Percentiles rank a stretch among this genome's conserved stretches.
These are phyloP conservation scores for Amblyjoppa proteus DNA, from an alignment of 2,888 invertebrate species.

Conservation along the genomic window DNA sequence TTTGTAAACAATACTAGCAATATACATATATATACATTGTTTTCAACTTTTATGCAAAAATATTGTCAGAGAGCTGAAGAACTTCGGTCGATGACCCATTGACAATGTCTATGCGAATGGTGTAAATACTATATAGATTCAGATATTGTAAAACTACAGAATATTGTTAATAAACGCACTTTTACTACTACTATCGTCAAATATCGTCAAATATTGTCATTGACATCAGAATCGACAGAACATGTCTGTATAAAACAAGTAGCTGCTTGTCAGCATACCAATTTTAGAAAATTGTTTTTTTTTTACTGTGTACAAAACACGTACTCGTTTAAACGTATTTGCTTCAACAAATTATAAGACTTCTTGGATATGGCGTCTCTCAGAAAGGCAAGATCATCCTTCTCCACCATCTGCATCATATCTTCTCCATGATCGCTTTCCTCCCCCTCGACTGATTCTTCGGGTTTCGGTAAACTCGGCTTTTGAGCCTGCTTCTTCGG, in stretches of 20 bases:
- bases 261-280: background rate
- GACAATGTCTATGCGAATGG: too few relatives aligned
- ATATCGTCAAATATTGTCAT: background rate
- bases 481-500: conserved; percentile 76
- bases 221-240: background rate
- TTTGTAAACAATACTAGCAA: background rate
- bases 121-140: too few relatives aligned
- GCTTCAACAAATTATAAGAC: conserved; percentile 85
- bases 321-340: conserved; percentile 80
- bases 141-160: too few relatives aligned
- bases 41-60: background rate
- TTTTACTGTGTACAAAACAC: conserved; percentile 31
- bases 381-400: conserved; percentile 86
- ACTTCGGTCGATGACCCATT: too few relatives aligned
- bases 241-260: background rate
- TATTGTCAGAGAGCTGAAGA: background rate
- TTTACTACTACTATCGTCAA: too few relatives aligned
- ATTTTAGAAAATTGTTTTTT: background rate
- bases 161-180: too few relatives aligned
- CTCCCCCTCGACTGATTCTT: conserved; percentile 81
- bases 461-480: conserved; percentile 65
- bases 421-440: conserved; percentile 86
- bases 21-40: background rate
- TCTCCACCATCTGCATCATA: conserved; percentile 87
- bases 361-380: conserved; percentile 85